phyloP scores from a whole-genome alignment of 37 sponge, comb jelly and placozoan genomes.

The Agelas oroides region DNA sequence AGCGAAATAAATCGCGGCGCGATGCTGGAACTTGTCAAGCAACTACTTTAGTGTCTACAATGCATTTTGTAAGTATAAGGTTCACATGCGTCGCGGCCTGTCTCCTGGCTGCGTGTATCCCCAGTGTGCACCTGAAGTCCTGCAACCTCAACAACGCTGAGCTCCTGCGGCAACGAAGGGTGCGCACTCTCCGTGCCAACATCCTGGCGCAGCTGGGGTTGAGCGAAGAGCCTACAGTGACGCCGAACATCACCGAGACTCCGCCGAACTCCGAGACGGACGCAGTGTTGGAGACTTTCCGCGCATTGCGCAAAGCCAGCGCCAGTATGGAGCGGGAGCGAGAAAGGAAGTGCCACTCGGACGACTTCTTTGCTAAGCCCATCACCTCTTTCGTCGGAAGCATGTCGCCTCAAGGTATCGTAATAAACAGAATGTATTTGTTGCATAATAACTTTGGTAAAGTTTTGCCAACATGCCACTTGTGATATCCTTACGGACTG shows the following conservation, averaged over 20 bases:
- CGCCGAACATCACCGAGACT: neutral
- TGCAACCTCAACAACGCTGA: neutral
- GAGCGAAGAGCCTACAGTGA: neutral
- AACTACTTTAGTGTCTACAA: too few species aligned
- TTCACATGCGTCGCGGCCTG: neutral
- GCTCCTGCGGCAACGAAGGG: slow-evolving; percentile 18
- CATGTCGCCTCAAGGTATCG: neutral
- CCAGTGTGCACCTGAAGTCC: neutral
- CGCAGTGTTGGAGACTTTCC: slow-evolving; percentile 7
- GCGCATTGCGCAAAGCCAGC: slow-evolving; percentile 13
- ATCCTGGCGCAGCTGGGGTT: slow-evolving; percentile 65
- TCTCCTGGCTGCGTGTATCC: neutral
- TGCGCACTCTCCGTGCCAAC: slow-evolving; percentile 25
- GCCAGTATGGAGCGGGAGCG: slow-evolving; percentile 13
- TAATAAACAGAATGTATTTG: too few species aligned
- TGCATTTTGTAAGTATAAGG: too few species aligned
- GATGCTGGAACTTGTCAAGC: too few species aligned
- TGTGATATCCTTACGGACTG: too few species aligned
- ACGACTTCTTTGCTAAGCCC: slow-evolving; percentile 60
- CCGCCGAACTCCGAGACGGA: neutral
- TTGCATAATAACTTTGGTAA: too few species aligned
- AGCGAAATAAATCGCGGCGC: too few species aligned
- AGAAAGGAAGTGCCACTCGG: slow-evolving; percentile 31
- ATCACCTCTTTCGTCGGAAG: slow-evolving; percentile 48
- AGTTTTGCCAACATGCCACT: too few species aligned